Evolutionary conservation across 1,140 invertebrate genomes (phyloP), one percentile per base, ranked within the genome.

Genomic region (Onthophagus taurus): DNA sequence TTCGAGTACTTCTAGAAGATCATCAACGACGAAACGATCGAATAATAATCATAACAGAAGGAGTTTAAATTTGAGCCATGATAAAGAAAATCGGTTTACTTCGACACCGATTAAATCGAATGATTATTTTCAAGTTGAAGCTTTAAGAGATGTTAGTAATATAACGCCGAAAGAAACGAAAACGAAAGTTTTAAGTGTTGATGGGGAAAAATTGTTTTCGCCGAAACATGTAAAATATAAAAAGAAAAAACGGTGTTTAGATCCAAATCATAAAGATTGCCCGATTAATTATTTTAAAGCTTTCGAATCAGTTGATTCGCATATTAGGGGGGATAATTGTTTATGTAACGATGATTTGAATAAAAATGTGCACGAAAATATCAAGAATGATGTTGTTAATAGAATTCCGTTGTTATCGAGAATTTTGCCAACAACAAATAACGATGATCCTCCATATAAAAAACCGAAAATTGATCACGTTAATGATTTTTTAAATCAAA

Each of bases 401-500:
- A 36, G 17, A 8, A 16, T 39, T 17, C 38, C 33, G 2, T 48
- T n/a, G n/a, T n/a, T n/a, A n/a, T 41, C 18, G 11, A 34, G 8
- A 36, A 14, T 24, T 11, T 42, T 23, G 11, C 31, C 12, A 31
- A 33, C 1, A 24, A 37, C 9, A 21, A 23, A 26, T 29, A 13
- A 13, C 36, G n/a, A 19, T 16, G 14, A 31, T 34, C 51, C 54
- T 2, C 47, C 52, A 1, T 43, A 16, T 26, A 60, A 61, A 49
- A 57, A 49, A 46, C 19, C 55, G 12, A 61, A 62, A 47, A 51
- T 58, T 9, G 55, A 63, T 26, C 66, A 68, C 51, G 69, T 72
- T 1, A 68, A 71, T 7, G 71, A 72, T 42, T 70, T 72, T 39
- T 66, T 73, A 6, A 64, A 72, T n/a, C 68, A 71, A 50, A 72